Evolutionary conservation across 2,888 invertebrate genomes (phyloP).

Genomic region (Bembecia ichneumoniformis): DNA sequence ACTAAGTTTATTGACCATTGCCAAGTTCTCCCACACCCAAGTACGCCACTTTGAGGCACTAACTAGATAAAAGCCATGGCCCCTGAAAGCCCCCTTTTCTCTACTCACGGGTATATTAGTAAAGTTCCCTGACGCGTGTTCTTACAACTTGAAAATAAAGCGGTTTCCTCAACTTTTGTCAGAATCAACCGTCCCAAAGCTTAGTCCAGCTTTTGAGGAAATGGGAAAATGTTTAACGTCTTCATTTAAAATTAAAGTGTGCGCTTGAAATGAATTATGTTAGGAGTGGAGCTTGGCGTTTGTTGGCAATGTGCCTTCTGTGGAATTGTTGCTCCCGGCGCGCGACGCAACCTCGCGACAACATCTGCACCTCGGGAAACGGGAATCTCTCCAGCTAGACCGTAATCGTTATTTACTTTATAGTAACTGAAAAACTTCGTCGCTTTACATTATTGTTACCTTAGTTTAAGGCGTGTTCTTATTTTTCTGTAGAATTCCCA

Average conservation of each 20-base stretch:
- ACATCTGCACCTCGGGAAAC: constrained; percentile 20
- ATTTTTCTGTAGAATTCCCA: too few relatives aligned
- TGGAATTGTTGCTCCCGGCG: constrained; percentile 25
- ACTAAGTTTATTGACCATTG: constrained; percentile 60
- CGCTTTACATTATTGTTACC: too few relatives aligned
- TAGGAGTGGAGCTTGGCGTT: constrained; percentile 15
- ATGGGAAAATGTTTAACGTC: neutral
- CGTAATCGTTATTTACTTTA: neutral
- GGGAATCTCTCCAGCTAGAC: constrained; percentile 4
- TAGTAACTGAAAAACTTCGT: too few relatives aligned
- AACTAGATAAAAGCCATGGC: constrained; percentile 54
- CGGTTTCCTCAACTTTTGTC: neutral
- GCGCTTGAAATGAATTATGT: constrained; percentile 2
- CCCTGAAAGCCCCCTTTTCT: constrained; percentile 46
- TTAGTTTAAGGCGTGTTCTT: too few relatives aligned
- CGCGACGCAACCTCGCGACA: constrained; percentile 13
- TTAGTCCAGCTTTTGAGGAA: neutral
- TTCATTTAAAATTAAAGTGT: constrained; percentile 1
- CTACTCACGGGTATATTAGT: constrained; percentile 63
- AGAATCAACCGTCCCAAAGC: constrained; percentile 9
- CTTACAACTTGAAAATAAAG: constrained; percentile 26
- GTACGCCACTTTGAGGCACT: constrained; percentile 57
- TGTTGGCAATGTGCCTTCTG: constrained; percentile 51
- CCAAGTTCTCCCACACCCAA: constrained; percentile 43
- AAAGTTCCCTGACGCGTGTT: constrained; percentile 58